A percentile compares a stretch with the other conserved stretches of the same genome.
These are phyloP conservation scores for Drosophila neotestacea DNA, from an alignment of 2,888 invertebrate species.

Conservation along the genomic window DNA sequence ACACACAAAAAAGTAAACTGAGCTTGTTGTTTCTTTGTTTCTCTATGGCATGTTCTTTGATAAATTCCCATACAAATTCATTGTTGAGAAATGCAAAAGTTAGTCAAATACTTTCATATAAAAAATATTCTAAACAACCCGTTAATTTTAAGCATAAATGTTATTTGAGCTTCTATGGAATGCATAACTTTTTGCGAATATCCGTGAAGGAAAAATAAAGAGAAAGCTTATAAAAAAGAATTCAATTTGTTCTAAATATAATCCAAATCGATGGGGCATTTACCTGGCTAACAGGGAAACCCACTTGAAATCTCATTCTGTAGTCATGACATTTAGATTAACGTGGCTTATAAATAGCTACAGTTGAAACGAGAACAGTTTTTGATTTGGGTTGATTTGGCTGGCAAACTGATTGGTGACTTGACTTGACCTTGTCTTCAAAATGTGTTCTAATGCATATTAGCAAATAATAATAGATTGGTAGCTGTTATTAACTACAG, in stretches of 20 bases:
- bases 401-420: conserved; percentile 5
- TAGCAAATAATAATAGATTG: conserved; percentile 1
- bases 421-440: conserved; percentile 6
- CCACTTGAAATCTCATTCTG: conserved; percentile 19
- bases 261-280: not conserved
- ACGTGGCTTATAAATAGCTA: conserved; percentile 10
- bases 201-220: too few species aligned
- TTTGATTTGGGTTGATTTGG: conserved; percentile 23
- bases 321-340: conserved; percentile 5
- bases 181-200: too few species aligned
- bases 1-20: not conserved
- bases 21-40: not conserved
- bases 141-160: not conserved
- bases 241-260: conserved; percentile 31
- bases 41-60: conserved; percentile 35
- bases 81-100: conserved; percentile 23
- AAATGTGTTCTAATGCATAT: not conserved
- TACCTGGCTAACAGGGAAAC: conserved; percentile 1
- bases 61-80: conserved; percentile 41
- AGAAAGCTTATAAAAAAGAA: not conserved
- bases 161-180: not conserved
- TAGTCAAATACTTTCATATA: not conserved
- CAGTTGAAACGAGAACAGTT: not conserved
- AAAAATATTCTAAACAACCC: not conserved
- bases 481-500: conserved; percentile 41